A percentile compares a stretch with the other conserved stretches of the same genome.
These are phyloP conservation scores for Biston stratarius DNA, from an alignment of 2,888 invertebrate species.

Conservation along the genomic window DNA sequence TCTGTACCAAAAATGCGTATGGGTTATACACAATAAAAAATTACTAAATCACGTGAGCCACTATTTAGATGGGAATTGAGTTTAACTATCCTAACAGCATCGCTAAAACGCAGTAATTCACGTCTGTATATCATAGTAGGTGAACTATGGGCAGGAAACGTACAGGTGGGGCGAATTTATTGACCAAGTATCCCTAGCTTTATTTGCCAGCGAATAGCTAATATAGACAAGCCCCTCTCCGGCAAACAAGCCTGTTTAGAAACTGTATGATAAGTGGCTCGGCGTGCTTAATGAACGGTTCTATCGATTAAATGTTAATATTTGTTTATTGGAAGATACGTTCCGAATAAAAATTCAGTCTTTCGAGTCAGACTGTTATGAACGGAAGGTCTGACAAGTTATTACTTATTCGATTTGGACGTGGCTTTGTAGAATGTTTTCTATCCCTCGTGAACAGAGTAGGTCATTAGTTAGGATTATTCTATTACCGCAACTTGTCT, in stretches of 20 bases:
- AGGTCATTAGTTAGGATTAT: too few species aligned
- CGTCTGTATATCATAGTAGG: conserved; percentile 11
- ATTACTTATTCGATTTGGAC: too few species aligned
- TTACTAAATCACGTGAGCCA: too few species aligned
- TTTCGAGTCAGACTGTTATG: background rate
- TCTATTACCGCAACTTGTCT: too few species aligned
- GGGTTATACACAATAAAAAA: too few species aligned
- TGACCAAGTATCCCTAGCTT: conserved; percentile 40
- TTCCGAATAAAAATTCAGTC: conserved; percentile 2
- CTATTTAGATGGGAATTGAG: background rate
- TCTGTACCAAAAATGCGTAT: too few species aligned
- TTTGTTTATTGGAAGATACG: conserved; percentile 22
- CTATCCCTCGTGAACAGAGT: background rate
- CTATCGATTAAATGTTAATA: conserved; percentile 40
- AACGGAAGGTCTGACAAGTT: background rate
- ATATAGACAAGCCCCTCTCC: conserved; percentile 45
- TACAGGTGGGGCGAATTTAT: conserved; percentile 52
- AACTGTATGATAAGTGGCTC: conserved; percentile 38
- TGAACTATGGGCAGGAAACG: conserved; percentile 40
- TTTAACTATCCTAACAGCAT: conserved; percentile 1
- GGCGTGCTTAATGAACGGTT: conserved; percentile 25
- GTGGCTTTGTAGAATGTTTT: background rate
- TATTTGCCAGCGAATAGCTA: conserved; percentile 45
- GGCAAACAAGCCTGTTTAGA: conserved; percentile 40
- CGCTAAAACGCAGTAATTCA: conserved; percentile 19